Evolutionary conservation across 2,797 vertebrate genomes (phyloP).

Genomic region (Pantherophis alleghaniensis): DNA sequence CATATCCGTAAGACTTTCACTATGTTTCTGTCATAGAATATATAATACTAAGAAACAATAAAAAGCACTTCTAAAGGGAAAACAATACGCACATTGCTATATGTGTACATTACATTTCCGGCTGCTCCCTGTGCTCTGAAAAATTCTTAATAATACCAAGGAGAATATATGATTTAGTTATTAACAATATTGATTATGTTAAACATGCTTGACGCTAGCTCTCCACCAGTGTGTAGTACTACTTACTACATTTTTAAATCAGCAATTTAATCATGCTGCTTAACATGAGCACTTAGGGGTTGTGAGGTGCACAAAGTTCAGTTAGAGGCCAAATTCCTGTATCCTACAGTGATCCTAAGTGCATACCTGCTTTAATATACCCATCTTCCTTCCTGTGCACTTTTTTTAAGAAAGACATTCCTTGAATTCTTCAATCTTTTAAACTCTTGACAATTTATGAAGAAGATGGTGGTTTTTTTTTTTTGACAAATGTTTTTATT

Average conservation of each 20-base stretch:
- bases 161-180: background rate
- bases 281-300: background rate
- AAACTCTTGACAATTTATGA: conserved; percentile 34
- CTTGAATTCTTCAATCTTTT: conserved; percentile 61
- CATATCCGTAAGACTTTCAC: background rate
- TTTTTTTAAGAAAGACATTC: conserved; percentile 30
- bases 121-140: background rate
- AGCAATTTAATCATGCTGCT: background rate
- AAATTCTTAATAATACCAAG: background rate
- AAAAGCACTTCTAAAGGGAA: background rate
- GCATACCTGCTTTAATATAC: background rate
- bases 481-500: conserved; percentile 70
- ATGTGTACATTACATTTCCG: background rate
- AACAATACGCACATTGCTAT: background rate
- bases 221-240: background rate
- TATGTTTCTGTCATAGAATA: background rate
- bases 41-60: background rate
- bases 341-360: background rate
- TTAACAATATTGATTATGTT: background rate
- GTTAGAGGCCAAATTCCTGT: background rate
- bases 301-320: background rate
- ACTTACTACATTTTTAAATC: background rate
- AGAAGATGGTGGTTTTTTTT: background rate
- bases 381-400: conserved; percentile 20
- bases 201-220: background rate